phyloP scores from a whole-genome alignment of 2,797 vertebrate species.

The Tapera naevia region DNA sequence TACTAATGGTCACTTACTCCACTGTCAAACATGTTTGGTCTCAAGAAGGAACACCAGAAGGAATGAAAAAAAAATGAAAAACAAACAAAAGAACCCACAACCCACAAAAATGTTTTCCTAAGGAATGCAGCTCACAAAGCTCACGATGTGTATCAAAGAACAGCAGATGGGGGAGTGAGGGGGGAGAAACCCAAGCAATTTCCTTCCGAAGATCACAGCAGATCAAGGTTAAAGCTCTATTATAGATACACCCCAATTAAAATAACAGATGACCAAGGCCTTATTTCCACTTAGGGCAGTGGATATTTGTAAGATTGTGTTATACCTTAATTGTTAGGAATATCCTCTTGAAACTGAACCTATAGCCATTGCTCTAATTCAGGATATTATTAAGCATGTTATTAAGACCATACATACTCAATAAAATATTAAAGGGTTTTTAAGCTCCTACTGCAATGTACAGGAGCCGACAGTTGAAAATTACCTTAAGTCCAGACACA shows the following conservation, averaged over 20 bases:
- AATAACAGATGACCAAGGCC: neutral
- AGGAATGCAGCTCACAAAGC: neutral
- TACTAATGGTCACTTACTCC: neutral
- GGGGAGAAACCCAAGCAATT: neutral
- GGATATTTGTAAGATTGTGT: neutral
- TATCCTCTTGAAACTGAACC: neutral
- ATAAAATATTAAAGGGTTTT: neutral
- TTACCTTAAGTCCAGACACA: neutral
- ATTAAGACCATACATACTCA: neutral
- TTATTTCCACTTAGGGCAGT: neutral
- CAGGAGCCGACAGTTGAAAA: neutral
- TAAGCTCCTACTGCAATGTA: neutral
- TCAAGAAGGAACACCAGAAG: neutral
- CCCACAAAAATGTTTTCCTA: neutral
- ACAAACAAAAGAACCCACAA: too few species aligned
- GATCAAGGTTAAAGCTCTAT: neutral
- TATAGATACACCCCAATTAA: neutral
- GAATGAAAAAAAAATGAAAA: neutral
- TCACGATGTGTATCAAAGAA: accelerated
- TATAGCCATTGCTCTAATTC: neutral
- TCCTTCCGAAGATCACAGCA: neutral
- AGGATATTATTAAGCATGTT: accelerated
- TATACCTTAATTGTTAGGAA: neutral
- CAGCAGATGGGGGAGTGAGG: neutral
- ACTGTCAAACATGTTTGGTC: accelerated